phyloP scores from a whole-genome alignment of 2,113 vertebrate species.

The Rhagologus leucostigma region DNA sequence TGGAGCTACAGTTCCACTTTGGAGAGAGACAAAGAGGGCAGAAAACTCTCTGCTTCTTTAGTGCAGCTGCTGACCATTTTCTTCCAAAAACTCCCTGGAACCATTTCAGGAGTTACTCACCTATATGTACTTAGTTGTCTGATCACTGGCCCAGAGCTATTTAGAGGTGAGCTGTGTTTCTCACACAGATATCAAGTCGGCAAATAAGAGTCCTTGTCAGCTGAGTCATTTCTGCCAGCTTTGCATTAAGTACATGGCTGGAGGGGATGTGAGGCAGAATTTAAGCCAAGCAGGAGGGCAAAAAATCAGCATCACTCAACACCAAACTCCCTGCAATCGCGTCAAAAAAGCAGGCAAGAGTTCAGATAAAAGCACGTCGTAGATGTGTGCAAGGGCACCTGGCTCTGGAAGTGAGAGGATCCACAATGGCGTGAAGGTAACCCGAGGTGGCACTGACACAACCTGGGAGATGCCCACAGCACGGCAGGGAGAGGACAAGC shows the following conservation, averaged over 20 bases:
- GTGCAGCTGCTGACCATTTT: neutral
- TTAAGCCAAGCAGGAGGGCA: neutral
- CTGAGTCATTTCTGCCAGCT: conserved; percentile 31
- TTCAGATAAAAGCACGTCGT: neutral
- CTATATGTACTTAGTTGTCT: neutral
- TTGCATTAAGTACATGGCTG: conserved; percentile 1
- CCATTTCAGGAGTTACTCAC: conserved; percentile 1
- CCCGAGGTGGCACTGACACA: neutral
- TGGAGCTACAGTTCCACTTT: neutral
- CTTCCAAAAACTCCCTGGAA: neutral
- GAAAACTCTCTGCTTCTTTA: neutral
- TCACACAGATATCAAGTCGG: neutral
- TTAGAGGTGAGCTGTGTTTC: neutral
- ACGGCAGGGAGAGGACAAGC: neutral
- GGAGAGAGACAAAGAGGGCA: neutral
- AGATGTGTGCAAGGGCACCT: neutral
- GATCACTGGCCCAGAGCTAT: neutral
- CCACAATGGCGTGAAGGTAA: neutral
- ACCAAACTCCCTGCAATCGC: neutral
- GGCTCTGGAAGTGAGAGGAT: neutral
- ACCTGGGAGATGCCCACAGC: neutral
- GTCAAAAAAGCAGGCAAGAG: neutral
- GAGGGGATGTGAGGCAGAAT: neutral
- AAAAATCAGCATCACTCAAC: neutral
- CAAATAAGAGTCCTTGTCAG: neutral